Evolutionary conservation across 1,140 invertebrate species (phyloP).

Genomic region (Homarus americanus): DNA sequence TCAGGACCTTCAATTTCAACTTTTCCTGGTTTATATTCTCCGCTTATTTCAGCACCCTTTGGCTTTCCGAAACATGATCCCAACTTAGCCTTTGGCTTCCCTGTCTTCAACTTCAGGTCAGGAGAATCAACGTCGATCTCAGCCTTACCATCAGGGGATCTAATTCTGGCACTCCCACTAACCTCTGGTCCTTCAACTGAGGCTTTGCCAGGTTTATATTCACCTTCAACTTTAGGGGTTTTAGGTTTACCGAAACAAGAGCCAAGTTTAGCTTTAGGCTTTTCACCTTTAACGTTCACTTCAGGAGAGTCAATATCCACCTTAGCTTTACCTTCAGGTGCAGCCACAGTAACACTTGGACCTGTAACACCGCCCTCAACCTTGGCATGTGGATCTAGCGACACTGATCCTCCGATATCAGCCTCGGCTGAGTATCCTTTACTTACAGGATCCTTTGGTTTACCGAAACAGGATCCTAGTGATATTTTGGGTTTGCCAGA

Average conservation of each 20-base stretch:
- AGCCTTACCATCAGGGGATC: not conserved
- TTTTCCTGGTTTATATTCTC: not conserved
- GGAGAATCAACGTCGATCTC: slow-evolving; percentile 4
- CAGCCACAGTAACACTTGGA: not conserved
- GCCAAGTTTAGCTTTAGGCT: slow-evolving; percentile 9
- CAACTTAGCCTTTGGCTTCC: slow-evolving; percentile 25
- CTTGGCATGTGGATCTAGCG: not conserved
- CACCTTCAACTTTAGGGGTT: not conserved
- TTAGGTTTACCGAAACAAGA: slow-evolving; percentile 62
- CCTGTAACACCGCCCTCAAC: not conserved
- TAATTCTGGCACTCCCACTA: slow-evolving; percentile 11
- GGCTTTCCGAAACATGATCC: slow-evolving; percentile 54
- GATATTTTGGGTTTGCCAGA: not conserved
- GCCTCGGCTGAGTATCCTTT: not conserved
- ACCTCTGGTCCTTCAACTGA: slow-evolving; percentile 43
- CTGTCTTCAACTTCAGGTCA: not conserved
- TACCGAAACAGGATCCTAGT: slow-evolving; percentile 50
- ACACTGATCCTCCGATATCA: slow-evolving; percentile 1
- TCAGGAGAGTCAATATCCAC: slow-evolving; percentile 20
- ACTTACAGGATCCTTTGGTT: not conserved
- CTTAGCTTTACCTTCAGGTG: slow-evolving; percentile 37
- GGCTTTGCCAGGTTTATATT: slow-evolving; percentile 2
- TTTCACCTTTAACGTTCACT: slow-evolving; percentile 19
- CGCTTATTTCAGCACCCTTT: slow-evolving; percentile 16
- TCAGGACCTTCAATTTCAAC: slow-evolving; percentile 13